Evolutionary conservation across 1,140 invertebrate species (phyloP).

Genomic region (Brachionus paranguensis): DNA sequence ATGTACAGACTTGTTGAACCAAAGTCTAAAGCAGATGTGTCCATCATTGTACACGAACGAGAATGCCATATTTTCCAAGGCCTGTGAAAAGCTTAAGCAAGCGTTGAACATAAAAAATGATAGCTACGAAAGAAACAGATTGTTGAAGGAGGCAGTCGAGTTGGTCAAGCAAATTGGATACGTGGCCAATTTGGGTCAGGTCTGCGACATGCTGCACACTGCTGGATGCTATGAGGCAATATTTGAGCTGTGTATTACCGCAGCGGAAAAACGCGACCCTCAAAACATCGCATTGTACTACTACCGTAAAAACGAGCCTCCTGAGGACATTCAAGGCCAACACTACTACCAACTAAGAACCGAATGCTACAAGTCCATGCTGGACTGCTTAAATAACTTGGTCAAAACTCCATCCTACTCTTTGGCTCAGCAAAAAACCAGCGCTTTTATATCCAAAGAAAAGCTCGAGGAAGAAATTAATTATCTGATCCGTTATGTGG

Average conservation of each 20-base stretch:
- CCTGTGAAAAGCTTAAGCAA: slow-evolving; percentile 41
- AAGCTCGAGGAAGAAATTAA: slow-evolving; percentile 50
- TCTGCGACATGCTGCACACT: slow-evolving; percentile 52
- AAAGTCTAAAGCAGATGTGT: slow-evolving; percentile 79
- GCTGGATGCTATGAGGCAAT: slow-evolving; percentile 72
- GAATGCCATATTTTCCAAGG: slow-evolving; percentile 84
- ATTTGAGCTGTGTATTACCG: slow-evolving; percentile 75
- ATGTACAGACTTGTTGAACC: slow-evolving; percentile 80
- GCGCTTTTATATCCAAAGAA: slow-evolving; percentile 48
- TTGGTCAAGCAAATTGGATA: slow-evolving; percentile 52
- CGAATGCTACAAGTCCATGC: slow-evolving; percentile 81
- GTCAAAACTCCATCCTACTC: slow-evolving; percentile 59
- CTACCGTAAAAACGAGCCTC: slow-evolving; percentile 75
- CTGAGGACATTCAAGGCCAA: slow-evolving; percentile 62
- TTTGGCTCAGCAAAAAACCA: slow-evolving; percentile 48
- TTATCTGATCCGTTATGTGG: slow-evolving; percentile 55
- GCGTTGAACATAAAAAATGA: slow-evolving; percentile 33
- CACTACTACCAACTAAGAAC: slow-evolving; percentile 59
- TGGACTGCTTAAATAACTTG: slow-evolving; percentile 72
- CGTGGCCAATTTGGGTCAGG: slow-evolving; percentile 69
- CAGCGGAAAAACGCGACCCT: slow-evolving; percentile 77
- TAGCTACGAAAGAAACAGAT: not conserved
- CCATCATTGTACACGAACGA: slow-evolving; percentile 87
- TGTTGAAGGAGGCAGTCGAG: slow-evolving; percentile 11
- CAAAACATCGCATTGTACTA: slow-evolving; percentile 78